phyloP scores from a whole-genome alignment of 2,797 vertebrate species.

The Anguilla obscura region DNA sequence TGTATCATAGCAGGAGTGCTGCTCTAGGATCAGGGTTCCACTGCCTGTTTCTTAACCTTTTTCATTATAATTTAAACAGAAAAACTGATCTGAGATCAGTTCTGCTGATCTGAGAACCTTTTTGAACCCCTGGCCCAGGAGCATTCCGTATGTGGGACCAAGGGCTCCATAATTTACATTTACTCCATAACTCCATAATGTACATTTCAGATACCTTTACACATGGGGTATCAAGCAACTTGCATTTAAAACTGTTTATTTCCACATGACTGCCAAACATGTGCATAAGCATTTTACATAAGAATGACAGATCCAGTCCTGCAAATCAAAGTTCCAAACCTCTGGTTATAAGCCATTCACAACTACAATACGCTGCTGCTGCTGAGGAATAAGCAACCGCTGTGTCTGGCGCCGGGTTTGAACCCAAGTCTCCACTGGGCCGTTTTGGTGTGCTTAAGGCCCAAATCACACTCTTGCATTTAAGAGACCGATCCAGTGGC shows the following conservation, averaged over 20 bases:
- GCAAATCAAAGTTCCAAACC: background rate
- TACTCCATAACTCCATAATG: background rate
- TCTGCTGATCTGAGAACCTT: background rate
- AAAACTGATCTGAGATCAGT: too few relatives aligned
- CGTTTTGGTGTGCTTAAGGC: background rate
- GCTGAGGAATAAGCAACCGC: background rate
- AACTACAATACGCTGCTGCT: background rate
- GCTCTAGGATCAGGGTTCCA: too few relatives aligned
- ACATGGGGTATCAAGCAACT: background rate
- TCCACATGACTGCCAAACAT: background rate
- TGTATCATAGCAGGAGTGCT: too few relatives aligned
- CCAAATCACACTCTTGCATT: background rate
- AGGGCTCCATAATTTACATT: background rate
- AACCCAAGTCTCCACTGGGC: background rate
- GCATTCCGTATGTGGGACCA: background rate
- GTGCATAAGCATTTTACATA: background rate
- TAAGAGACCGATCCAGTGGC: background rate
- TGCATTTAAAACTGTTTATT: background rate
- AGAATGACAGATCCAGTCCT: background rate
- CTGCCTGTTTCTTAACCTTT: too few relatives aligned
- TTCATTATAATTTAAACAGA: too few relatives aligned
- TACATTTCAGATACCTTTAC: conserved; percentile 5
- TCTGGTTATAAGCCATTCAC: background rate
- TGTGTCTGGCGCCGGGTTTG: background rate
- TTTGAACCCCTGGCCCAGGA: background rate